Evolutionary conservation across 2,888 invertebrate genomes (phyloP).

Genomic region (Ametastegia equiseti): DNA sequence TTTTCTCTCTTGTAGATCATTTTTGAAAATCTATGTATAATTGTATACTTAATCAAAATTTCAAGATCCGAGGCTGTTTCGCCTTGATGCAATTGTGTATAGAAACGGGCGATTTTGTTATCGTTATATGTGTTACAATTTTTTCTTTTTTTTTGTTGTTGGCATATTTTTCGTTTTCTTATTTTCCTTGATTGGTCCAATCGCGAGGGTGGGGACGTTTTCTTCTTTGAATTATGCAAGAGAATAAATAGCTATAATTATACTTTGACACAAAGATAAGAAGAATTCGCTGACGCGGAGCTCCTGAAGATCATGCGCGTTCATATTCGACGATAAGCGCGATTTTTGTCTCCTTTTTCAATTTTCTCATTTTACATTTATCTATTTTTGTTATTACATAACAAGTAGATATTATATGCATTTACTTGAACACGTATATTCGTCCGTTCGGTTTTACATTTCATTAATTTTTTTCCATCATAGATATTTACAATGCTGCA

Average conservation of each 20-base stretch:
- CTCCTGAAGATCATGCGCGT: not conserved
- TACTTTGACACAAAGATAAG: constrained; percentile 20
- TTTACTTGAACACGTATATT: not conserved
- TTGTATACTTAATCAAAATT: too few species aligned
- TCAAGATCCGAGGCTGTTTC: too few species aligned
- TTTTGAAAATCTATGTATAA: too few species aligned
- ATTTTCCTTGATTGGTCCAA: not conserved
- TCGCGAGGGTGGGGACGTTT: not conserved
- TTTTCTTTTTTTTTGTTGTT: too few species aligned
- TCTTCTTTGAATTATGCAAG: not conserved
- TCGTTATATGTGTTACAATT: too few species aligned
- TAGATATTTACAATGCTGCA: not conserved
- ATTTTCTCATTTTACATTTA: not conserved
- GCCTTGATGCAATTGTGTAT: too few species aligned
- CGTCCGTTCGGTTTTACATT: too few species aligned
- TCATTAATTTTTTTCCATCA: not conserved
- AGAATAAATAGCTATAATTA: not conserved
- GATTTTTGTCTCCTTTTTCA: not conserved
- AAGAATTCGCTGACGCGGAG: not conserved
- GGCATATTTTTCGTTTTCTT: too few species aligned
- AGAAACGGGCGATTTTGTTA: too few species aligned
- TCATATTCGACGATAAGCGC: constrained; percentile 15
- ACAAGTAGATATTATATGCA: not conserved
- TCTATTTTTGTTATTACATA: not conserved
- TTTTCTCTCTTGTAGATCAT: too few species aligned